Evolutionary conservation across 1,140 invertebrate species (phyloP), one percentile per base, ranked within the genome.

Genomic region (Danaus melanippus): DNA sequence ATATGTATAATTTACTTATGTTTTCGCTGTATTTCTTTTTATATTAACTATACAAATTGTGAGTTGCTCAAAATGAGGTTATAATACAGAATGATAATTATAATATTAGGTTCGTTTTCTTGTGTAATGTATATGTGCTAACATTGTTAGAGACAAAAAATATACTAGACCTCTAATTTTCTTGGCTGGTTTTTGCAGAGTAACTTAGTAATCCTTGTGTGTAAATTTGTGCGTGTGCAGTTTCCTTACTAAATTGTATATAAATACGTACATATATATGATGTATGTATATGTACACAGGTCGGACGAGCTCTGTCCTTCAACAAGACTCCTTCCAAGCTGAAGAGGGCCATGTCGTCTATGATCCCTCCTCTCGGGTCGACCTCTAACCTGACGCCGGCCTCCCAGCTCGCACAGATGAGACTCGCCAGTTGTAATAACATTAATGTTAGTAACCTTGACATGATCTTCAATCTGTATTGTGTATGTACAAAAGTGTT

Each of bases 301-400:
- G 89, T 98, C 12, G 95, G 95, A 47, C 90, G 96, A 64, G 96
- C 96, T 53, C 94, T 98, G 71, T 97, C 96, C 52, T 96, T 98
- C 80, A 97, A 96, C 83, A 96, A 96, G 86, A 98, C 96, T 7
- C 96, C 96, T 12, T 95, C 93, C 50, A 97, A 96, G 86, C 78
- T 98, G 64, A 98, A 97, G 87, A 89, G 96, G 50, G 96, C 97
- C 4, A 93, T 98, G 74, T 97, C 96, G 9, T 96, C 95, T n/a
- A 96, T 97, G 93, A 90, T 90, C 55, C 96, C 95, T 64, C 95
- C 95, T 8, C 95, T 95, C 85, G 93, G 93, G 52, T 93, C 92
- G 64, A 92, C 92, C 9, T 92, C 92, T 55, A 94, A 92, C 66
- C 87, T 95, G 46, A 93, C 93, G 58, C 93, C 91, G 12, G 54